These are phyloP conservation scores for Andrena cerasifolii DNA, from an alignment of 1,140 invertebrate genomes.

Conservation along the genomic window DNA sequence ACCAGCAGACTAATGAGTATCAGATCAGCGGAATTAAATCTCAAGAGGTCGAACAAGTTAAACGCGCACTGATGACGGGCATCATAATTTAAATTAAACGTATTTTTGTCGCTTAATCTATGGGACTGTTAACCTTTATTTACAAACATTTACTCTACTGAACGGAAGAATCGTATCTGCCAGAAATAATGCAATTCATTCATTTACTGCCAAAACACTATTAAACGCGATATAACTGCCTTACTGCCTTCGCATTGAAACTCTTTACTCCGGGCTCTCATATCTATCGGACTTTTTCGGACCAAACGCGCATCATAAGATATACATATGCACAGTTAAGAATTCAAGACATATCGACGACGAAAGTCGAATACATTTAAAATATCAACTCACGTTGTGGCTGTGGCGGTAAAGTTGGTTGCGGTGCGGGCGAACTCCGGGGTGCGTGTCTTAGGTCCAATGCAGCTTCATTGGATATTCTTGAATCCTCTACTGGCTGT, in stretches of 20 bases:
- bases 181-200: slow-evolving; percentile 70
- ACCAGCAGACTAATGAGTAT: slow-evolving; percentile 42
- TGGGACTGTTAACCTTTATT: slow-evolving; percentile 75
- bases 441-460: slow-evolving; percentile 86
- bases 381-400: slow-evolving; percentile 67
- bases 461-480: slow-evolving; percentile 83
- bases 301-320: neutral
- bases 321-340: too few relatives aligned
- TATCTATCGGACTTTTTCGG: neutral
- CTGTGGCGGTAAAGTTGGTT: slow-evolving; percentile 73
- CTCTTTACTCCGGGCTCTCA: slow-evolving; percentile 43
- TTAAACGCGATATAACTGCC: slow-evolving; percentile 49
- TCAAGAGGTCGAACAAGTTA: slow-evolving; percentile 35
- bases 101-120: slow-evolving; percentile 65
- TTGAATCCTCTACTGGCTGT: slow-evolving; percentile 72
- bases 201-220: slow-evolving; percentile 60
- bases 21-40: slow-evolving; percentile 39
- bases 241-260: slow-evolving; percentile 46
- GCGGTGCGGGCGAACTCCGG: slow-evolving; percentile 77
- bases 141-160: slow-evolving; percentile 64
- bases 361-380: neutral
- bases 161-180: slow-evolving; percentile 72
- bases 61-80: slow-evolving; percentile 1
- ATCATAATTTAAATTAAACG: slow-evolving; percentile 19
- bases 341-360: neutral